phyloP scores from a whole-genome alignment of 2,113 vertebrate species.

The Axis porcinus region DNA sequence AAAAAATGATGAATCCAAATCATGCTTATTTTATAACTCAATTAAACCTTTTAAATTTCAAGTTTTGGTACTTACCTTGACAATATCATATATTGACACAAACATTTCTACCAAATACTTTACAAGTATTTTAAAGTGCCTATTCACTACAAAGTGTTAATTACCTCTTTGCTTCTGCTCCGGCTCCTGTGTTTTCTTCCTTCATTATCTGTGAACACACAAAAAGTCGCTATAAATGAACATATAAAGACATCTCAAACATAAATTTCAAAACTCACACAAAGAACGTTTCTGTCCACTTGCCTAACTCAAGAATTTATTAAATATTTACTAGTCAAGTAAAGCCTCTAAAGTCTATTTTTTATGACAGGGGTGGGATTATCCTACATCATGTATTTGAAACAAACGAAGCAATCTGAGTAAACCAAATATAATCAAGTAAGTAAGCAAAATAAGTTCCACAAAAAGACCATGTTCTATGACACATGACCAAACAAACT shows the following conservation, averaged over 20 bases:
- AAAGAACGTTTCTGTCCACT: not conserved
- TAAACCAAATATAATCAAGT: not conserved
- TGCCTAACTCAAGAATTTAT: not conserved
- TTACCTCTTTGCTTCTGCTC: constrained; percentile 99
- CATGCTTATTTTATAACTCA: constrained; percentile 83
- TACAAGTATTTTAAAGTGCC: constrained; percentile 82
- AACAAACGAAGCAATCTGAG: not conserved
- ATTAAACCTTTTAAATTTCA: constrained; percentile 77
- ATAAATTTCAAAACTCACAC: not conserved
- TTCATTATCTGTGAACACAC: constrained; percentile 79
- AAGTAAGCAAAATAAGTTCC: not conserved
- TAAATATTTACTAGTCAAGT: not conserved
- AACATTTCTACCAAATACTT: constrained; percentile 80
- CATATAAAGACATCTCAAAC: not conserved
- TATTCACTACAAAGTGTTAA: constrained; percentile 88
- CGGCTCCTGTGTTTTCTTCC: constrained; percentile 94
- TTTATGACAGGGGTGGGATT: not conserved
- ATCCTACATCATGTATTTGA: not conserved
- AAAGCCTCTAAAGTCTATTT: not conserved
- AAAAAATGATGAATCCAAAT: constrained; percentile 83
- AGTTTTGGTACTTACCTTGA: constrained; percentile 92
- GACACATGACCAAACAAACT: not conserved
- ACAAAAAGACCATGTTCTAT: not conserved
- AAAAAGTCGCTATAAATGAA: constrained; percentile 37
- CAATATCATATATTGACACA: constrained; percentile 78